Percentiles rank a stretch among this genome's conserved stretches.
phyloP scores from a whole-genome alignment of 2,888 invertebrate species.

The Pilophorus perplexus region DNA sequence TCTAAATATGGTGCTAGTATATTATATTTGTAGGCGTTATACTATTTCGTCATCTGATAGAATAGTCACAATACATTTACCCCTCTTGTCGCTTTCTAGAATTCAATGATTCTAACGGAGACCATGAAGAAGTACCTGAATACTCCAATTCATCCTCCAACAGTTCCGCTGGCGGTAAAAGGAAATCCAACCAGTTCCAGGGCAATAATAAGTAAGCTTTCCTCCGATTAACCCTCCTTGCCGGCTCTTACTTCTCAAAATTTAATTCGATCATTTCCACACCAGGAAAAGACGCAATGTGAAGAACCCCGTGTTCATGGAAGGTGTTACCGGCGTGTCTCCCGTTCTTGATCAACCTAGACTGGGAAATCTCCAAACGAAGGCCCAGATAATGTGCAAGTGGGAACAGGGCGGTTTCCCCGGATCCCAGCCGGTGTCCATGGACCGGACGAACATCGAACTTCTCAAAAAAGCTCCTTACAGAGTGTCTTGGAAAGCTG shows the following conservation, averaged over 20 bases:
- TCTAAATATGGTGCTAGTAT: too few relatives aligned
- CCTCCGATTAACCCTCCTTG: too few relatives aligned
- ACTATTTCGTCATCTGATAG: not conserved
- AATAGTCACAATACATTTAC: not conserved
- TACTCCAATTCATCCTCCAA: not conserved
- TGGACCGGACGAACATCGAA: conserved; percentile 78
- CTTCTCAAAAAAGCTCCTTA: conserved; percentile 79
- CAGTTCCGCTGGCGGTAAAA: not conserved
- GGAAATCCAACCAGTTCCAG: not conserved
- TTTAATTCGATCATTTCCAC: not conserved
- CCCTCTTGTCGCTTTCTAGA: not conserved
- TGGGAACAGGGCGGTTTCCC: conserved; percentile 76
- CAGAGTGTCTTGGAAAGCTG: conserved; percentile 98
- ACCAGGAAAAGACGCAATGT: conserved; percentile 25
- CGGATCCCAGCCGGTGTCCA: conserved; percentile 95
- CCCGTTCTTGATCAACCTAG: conserved; percentile 64
- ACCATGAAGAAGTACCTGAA: not conserved
- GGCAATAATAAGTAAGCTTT: conserved; percentile 8
- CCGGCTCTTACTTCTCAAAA: not conserved
- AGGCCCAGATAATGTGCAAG: conserved; percentile 53
- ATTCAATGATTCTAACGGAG: not conserved
- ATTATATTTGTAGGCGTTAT: too few relatives aligned
- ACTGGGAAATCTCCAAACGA: conserved; percentile 66
- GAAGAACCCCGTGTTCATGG: conserved; percentile 77
- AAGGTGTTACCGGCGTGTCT: conserved; percentile 75